phyloP scores from a whole-genome alignment of 2,113 vertebrate genomes.

The Nyctereutes procyonoides region DNA sequence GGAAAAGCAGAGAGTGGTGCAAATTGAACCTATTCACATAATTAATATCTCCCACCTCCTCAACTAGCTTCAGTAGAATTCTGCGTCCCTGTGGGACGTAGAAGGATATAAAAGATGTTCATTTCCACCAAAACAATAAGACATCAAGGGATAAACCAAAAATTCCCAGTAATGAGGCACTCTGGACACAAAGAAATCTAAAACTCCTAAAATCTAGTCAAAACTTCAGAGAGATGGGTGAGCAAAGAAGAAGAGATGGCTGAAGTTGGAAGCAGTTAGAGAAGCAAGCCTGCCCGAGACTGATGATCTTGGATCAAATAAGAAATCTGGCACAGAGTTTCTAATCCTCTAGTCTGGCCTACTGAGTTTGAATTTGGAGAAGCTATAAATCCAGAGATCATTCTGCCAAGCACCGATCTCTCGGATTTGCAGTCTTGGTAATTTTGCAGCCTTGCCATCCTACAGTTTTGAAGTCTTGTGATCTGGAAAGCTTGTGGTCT shows the following conservation, averaged over 20 bases:
- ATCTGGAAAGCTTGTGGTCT: neutral
- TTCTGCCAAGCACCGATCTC: neutral
- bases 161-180: neutral
- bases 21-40: neutral
- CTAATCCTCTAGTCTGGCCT: neutral
- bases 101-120: neutral
- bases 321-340: neutral
- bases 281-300: neutral
- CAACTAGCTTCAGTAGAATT: neutral
- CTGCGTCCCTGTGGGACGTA: neutral
- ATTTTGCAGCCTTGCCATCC: neutral
- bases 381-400: neutral
- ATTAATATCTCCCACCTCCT: neutral
- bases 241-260: neutral
- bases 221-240: neutral
- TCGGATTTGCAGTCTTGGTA: neutral
- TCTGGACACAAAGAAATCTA: slow-evolving; percentile 1
- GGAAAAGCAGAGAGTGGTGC: neutral
- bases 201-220: neutral
- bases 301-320: neutral
- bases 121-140: neutral
- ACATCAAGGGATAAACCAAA: neutral
- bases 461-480: neutral
- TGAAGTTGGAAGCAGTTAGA: neutral
- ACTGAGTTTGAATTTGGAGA: slow-evolving; percentile 45